A percentile compares a stretch with the other conserved stretches of the same genome.
phyloP scores from a whole-genome alignment of 2,888 invertebrate species.

The Tubiluchus corallicola region DNA sequence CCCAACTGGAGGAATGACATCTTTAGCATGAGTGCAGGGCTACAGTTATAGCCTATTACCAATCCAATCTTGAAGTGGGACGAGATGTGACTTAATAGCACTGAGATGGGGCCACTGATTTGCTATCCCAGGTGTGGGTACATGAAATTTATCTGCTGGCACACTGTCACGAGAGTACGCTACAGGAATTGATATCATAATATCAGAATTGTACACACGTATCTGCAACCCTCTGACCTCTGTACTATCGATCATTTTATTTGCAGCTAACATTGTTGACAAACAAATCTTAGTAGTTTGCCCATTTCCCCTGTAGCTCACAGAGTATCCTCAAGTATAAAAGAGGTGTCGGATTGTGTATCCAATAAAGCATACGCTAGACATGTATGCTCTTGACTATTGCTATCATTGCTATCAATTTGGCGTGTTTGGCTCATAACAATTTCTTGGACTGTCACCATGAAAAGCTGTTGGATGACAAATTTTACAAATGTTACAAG shows the following conservation, averaged over 20 bases:
- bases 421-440: no score
- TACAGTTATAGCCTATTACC: not conserved
- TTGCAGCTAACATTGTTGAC: not conserved
- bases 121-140: not conserved
- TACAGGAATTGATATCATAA: not conserved
- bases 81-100: not conserved
- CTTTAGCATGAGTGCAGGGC: conserved; percentile 10
- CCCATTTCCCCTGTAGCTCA: not conserved
- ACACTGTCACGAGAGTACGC: not conserved
- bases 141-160: not conserved
- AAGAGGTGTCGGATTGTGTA: not conserved
- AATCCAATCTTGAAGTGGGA: not conserved
- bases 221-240: not conserved
- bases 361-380: conserved; percentile 3
- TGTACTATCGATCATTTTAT: not conserved
- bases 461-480: not conserved
- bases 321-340: not conserved
- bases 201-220: not conserved
- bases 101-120: conserved; percentile 1
- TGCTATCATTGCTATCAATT: no score
- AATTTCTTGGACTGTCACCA: no score
- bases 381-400: no score
- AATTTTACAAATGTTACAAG: not conserved
- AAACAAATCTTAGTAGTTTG: not conserved
- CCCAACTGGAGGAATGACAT: conserved; percentile 9